phyloP scores from a whole-genome alignment of 2,113 vertebrate species.

The Urocynchramus pylzowi region DNA sequence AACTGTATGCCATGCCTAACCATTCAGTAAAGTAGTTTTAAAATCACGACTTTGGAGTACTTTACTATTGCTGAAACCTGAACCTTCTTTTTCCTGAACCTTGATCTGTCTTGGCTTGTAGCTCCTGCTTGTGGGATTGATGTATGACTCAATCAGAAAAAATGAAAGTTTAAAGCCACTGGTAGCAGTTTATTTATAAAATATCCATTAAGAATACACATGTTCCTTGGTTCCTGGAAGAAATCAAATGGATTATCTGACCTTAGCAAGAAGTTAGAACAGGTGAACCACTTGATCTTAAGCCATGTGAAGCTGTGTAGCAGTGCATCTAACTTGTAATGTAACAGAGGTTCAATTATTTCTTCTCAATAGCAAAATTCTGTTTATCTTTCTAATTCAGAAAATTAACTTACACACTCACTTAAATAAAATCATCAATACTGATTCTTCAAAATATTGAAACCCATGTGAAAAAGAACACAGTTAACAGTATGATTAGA shows the following conservation, averaged over 20 bases:
- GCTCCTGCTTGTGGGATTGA: neutral
- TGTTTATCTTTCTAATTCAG: neutral
- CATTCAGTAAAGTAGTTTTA: neutral
- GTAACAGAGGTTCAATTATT: neutral
- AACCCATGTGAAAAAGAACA: neutral
- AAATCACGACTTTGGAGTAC: rapidly evolving
- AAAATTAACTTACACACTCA: neutral
- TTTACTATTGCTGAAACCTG: neutral
- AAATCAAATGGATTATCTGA: neutral
- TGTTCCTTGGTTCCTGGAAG: neutral
- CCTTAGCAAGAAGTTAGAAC: neutral
- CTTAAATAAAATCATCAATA: neutral
- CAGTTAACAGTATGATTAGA: neutral
- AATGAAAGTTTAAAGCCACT: neutral
- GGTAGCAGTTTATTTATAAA: neutral
- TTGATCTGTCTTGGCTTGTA: neutral
- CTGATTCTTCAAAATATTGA: neutral
- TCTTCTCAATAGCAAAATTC: neutral
- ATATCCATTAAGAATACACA: neutral
- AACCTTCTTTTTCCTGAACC: neutral
- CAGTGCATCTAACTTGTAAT: neutral
- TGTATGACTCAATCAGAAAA: neutral
- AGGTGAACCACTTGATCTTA: neutral
- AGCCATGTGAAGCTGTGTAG: neutral
- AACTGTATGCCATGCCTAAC: rapidly evolving